A percentile compares a stretch with the other conserved stretches of the same genome.
phyloP scores from a whole-genome alignment of 1,140 invertebrate genomes.

The Aphelenchoides besseyi region DNA sequence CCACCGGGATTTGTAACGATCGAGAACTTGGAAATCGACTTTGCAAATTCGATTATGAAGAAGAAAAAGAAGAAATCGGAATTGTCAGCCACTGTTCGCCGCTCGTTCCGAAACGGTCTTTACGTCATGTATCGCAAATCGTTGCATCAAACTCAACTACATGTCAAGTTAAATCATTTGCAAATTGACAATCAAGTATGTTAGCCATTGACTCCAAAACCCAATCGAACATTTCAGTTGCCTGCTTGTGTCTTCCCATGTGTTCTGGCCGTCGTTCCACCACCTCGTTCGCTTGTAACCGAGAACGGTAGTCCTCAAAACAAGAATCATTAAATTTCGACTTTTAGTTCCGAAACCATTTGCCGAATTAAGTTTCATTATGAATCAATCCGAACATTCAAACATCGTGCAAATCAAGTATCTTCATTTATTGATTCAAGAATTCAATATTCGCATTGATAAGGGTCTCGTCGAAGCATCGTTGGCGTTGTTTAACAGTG shows the following conservation, averaged over 20 bases:
- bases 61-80: constrained; percentile 42
- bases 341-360: constrained; percentile 76
- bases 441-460: constrained; percentile 92
- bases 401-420: constrained; percentile 82
- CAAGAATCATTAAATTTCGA: not conserved
- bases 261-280: constrained; percentile 83
- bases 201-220: constrained; percentile 4
- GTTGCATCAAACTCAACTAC: constrained; percentile 76
- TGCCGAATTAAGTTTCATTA: constrained; percentile 84
- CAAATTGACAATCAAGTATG: constrained; percentile 61
- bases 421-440: constrained; percentile 72
- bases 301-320: constrained; percentile 68
- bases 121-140: constrained; percentile 76
- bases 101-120: constrained; percentile 66
- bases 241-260: constrained; percentile 87
- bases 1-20: constrained; percentile 2
- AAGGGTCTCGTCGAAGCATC: constrained; percentile 86
- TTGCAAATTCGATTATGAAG: constrained; percentile 68
- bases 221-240: constrained; percentile 61
- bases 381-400: constrained; percentile 78
- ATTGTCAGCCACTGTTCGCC: constrained; percentile 19
- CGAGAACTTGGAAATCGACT: constrained; percentile 70
- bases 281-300: constrained; percentile 82
- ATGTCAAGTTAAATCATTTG: constrained; percentile 62
- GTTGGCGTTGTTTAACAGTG: constrained; percentile 72